Evolutionary conservation across 2,797 vertebrate genomes (phyloP).

Genomic region (Steatocranus sp.): DNA sequence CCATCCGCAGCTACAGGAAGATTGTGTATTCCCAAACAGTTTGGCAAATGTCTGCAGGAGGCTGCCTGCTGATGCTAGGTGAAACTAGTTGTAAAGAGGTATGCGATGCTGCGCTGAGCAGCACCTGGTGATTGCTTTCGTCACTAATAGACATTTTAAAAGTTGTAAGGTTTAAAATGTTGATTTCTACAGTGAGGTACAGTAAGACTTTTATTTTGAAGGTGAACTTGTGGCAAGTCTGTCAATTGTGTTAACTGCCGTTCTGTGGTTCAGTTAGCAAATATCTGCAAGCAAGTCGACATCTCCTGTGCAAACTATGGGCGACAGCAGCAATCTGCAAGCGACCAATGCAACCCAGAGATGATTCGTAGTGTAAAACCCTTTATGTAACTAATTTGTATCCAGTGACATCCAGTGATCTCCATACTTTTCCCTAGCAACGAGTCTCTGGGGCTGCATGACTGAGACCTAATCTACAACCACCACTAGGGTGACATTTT

Average conservation of each 20-base stretch:
- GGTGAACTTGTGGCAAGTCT: neutral
- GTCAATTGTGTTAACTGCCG: neutral
- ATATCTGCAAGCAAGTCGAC: neutral
- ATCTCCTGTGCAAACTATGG: neutral
- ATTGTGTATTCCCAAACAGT: neutral
- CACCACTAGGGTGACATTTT: neutral
- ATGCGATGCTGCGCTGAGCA: neutral
- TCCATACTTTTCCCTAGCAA: neutral
- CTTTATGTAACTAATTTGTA: neutral
- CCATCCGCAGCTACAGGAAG: neutral
- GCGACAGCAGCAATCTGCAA: neutral
- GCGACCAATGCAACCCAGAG: accelerated
- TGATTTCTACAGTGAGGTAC: neutral
- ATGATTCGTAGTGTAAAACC: neutral
- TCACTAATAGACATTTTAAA: neutral
- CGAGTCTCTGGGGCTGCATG: neutral
- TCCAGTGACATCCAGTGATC: neutral
- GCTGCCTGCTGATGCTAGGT: neutral
- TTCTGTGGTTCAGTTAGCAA: neutral
- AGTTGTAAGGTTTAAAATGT: neutral
- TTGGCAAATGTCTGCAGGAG: neutral
- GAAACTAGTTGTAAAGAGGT: neutral
- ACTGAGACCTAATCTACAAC: neutral
- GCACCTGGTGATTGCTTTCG: neutral
- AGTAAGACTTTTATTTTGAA: neutral